A percentile compares a stretch with the other conserved stretches of the same genome.
phyloP scores from a whole-genome alignment of 2,113 vertebrate species.

The Panurus biarmicus region DNA sequence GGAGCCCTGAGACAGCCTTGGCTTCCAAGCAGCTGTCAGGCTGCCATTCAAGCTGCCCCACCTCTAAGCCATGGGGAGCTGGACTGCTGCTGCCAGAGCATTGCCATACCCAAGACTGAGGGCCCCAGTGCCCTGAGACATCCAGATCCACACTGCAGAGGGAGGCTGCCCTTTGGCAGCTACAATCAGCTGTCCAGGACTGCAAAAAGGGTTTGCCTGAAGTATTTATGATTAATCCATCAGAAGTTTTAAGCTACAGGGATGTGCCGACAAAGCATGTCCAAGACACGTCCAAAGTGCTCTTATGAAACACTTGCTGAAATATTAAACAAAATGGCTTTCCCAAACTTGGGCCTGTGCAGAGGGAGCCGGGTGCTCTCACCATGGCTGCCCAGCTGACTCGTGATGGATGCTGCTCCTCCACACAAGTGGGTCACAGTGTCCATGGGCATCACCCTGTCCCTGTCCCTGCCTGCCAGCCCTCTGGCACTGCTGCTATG shows the following conservation, averaged over 20 bases:
- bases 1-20: not conserved
- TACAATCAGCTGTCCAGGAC: not conserved
- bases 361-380: rapidly evolving
- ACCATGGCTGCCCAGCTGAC: rapidly evolving
- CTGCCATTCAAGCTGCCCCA: not conserved
- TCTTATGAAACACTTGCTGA: not conserved
- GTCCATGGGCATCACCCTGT: not conserved
- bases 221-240: not conserved
- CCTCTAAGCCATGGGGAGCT: not conserved
- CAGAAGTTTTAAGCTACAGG: not conserved
- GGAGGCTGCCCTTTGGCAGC: not conserved
- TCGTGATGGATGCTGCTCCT: rapidly evolving
- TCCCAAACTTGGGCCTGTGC: not conserved
- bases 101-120: not conserved
- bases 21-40: not conserved
- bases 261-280: not conserved
- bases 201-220: not conserved
- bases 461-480: not conserved
- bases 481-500: not conserved
- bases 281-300: not conserved
- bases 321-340: not conserved
- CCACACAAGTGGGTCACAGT: not conserved
- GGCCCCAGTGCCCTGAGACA: not conserved
- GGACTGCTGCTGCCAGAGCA: not conserved
- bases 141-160: not conserved